Conservation (phyloP, 2,113 vertebrate genomes). For the Antechinus flavipes region DNA sequence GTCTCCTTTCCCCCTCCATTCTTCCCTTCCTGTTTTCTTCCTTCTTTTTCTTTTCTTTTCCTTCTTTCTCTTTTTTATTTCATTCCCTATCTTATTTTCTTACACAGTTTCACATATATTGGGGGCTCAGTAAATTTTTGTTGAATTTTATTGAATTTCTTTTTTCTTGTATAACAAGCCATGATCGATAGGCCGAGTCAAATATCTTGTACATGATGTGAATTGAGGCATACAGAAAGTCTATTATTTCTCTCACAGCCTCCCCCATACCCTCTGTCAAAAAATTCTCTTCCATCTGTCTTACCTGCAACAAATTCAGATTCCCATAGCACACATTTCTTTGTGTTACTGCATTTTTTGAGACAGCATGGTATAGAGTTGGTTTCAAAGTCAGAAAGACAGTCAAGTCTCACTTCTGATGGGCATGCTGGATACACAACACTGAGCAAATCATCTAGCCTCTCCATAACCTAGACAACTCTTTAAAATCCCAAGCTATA, state of each 20-base stretch:
- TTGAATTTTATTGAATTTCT: slow-evolving; percentile 2
- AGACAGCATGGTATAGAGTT: neutral
- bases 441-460: neutral
- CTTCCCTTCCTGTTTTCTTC: too few relatives aligned
- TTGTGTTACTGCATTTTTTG: neutral
- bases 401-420: neutral
- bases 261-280: neutral
- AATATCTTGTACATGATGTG: neutral
- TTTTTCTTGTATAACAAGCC: neutral
- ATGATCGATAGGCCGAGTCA: neutral
- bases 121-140: neutral
- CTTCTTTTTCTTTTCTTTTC: neutral
- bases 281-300: neutral
- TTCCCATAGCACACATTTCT: neutral
- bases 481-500: neutral
- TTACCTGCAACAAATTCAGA: neutral
- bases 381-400: neutral
- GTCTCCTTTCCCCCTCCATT: too few relatives aligned
- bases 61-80: neutral
- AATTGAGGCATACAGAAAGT: neutral
- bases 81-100: neutral
- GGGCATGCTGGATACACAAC: neutral
- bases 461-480: neutral
- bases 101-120: neutral
- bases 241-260: neutral